Base-by-base conservation (phyloP, 2,888 invertebrate genomes). In the Platycnemis pennipes region DNA sequence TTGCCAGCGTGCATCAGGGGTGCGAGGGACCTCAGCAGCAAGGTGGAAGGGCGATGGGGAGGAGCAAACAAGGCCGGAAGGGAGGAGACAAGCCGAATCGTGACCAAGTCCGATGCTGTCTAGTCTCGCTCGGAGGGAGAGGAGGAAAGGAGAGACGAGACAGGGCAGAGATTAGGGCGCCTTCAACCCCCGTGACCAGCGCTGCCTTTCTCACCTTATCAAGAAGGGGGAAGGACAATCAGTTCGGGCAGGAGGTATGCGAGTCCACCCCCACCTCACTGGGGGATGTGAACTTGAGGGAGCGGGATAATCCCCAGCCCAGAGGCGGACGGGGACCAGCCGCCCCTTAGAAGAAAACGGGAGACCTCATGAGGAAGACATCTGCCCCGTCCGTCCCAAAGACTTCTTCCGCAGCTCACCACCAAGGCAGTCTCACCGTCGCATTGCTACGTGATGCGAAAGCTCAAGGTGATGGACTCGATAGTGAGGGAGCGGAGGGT, bases 401-500 rank as follows among this genome's bases (percentile, higher is more conserved):
- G 63, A 91, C 63, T 63, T 91, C 91, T 42, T 11, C 91, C 63
- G 91, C 89, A 89, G 89, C 91, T 45, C 26, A 1, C 3, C 63
- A 26, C 56, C 63, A 63, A 22, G 63, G 63, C n/a, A 53, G 89
- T 45, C 88, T 46, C 88, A 89, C 46, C 88, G 88, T 91, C 91
- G 91, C 91, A 91, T 8, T 45, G 91, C 44, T 91, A 91, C 91
- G 91, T 91, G 91, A 91, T 91, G n/a, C n/a, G 91, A 91, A 91
- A 91, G 91, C 44, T 45, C 63, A 89, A 89, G 89, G 56, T 53
- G 89, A 89, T 56, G 89, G 89, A 56, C 89, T 37, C 89, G 87
- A 87, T 87, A 46, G 46, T n/a, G 3, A 37, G 1, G 77, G 37
- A 13, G 31, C 31, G 0, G 31, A 1, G 37, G 69, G 37, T 13